Evolutionary conservation across 2,888 invertebrate species (phyloP), one percentile per base, ranked within the genome.

Genomic region (Nemotelus nigrinus): DNA sequence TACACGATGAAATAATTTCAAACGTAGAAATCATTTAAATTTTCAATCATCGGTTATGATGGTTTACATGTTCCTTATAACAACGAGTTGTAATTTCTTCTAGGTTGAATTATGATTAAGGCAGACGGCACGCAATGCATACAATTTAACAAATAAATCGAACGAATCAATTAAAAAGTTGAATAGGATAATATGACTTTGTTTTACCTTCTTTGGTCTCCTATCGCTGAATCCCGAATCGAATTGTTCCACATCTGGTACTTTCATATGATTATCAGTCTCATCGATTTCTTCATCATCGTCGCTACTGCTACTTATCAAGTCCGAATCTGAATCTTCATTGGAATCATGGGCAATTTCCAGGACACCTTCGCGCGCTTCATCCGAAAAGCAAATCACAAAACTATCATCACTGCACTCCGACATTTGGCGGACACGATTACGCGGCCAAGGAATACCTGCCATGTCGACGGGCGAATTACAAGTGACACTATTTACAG

Each of bases 321-420:
- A 78, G 44, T 78, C 75, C 1, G 55, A 57, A 41, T 68, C 58
- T n/a, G 57, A 8, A 44, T 78, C 72, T 2, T 58, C 55, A 55
- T 78, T 78, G 10, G 67, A 76, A 64, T 55, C 64, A 67, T 60
- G 72, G 3, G n/a, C 10, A 48, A 77, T 78, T 3, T 79, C 79
- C 67, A 77, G 44, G 6, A 79, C 64, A 41, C 77, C 79, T 10
- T 81, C 81, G 5, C 76, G 79, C 1, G 78, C 78, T 79, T 82
- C 82, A 25, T 81, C 82, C 25, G 79, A 77, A 75, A 81, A 82
- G 55, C 81, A 81, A 39, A 82, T 82, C 65, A 82, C 81, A 77
- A 82, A 82, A 78, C 82, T 82, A 64, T 83, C 83, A 50, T 83
- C 82, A 78, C 83, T 83, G 58, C 82, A 82, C 80, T 83, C 83